Evolutionary conservation across 2,888 invertebrate species (phyloP), one percentile per base, ranked within the genome.

Genomic region (Dicranocentrus wangi): DNA sequence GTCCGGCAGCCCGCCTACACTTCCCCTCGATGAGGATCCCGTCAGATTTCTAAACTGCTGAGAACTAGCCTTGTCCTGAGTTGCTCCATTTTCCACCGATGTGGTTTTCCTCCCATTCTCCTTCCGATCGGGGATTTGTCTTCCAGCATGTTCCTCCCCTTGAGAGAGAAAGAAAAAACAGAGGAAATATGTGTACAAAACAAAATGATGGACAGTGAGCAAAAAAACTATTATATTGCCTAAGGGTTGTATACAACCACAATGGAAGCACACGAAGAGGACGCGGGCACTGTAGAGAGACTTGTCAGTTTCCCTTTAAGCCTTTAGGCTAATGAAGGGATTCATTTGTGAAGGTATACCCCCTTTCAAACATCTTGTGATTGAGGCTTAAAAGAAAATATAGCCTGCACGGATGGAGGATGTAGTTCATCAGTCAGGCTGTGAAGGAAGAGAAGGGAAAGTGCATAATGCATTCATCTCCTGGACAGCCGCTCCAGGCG

Each of bases 41-140:
- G 83, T 80, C 81, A 83, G 76, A 77, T 76, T 81, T 72, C 68
- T n/a, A n/a, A n/a, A n/a, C n/a, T n/a, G n/a, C n/a, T n/a, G n/a
- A n/a, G n/a, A n/a, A n/a, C 69, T 32, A 61, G 39, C 72, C 25
- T 58, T 51, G 42, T 42, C 1, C 17, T 25, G 19, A 32, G 53
- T 32, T 75, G 55, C 32, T 75, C 51, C n/a, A n/a, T 75, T 75
- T 53, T 75, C 73, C 25, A 2, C 60, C n/a, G 13, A n/a, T 7
- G 7, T 75, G 42, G n/a, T 47, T 47, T 10, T 47, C 2, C 15
- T 47, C 2, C 10, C 15, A 47, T 53, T 75, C 13, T 42, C 17
- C 42, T 55, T 65, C 47, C 65, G 42, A 42, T 43, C 27, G 13
- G 51, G 28, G 8, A 32, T 39, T 65, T 17, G 15, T 28, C 19